Percentiles rank a stretch among this genome's conserved stretches.
Evolutionary conservation across 2,113 vertebrate species (phyloP).

Genomic region (Rhineura floridana): DNA sequence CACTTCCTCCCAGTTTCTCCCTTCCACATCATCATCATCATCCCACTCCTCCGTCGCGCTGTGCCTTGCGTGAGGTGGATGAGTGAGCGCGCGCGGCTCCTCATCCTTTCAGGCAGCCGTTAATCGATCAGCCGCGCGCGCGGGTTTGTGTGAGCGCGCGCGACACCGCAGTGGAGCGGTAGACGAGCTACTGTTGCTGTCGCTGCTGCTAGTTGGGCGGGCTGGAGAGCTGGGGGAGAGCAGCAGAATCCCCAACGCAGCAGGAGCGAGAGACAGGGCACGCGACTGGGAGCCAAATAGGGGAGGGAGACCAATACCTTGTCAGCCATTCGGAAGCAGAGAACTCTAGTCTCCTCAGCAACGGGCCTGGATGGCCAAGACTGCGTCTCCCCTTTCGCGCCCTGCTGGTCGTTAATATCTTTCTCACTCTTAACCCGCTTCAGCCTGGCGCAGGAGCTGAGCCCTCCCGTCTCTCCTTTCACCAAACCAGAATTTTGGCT

Average conservation of each 20-base stretch:
- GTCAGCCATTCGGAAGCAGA: conserved; percentile 50
- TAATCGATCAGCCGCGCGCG: neutral
- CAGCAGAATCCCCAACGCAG: neutral
- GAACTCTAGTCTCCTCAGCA: conserved; percentile 64
- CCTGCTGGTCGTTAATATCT: conserved; percentile 38
- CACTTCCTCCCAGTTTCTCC: neutral
- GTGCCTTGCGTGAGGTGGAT: no score
- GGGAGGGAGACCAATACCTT: neutral
- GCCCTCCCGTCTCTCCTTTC: neutral
- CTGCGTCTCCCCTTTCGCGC: conserved; percentile 41
- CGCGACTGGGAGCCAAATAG: conserved; percentile 1
- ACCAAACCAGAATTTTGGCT: conserved; percentile 17
- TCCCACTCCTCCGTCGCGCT: no score
- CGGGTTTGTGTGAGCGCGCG: neutral
- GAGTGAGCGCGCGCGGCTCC: neutral
- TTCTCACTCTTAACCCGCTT: conserved; percentile 6
- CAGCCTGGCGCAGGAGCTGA: neutral
- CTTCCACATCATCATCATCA: neutral
- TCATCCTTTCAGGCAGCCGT: neutral
- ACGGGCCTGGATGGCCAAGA: conserved; percentile 55
- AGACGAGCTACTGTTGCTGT: neutral
- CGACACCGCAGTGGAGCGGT: conserved; percentile 23
- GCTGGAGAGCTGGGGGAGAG: conserved; percentile 5
- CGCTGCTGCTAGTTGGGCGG: neutral
- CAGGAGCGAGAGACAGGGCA: neutral